Conservation (phyloP, 2,888 invertebrate species). For the Ophion costatus region DNA sequence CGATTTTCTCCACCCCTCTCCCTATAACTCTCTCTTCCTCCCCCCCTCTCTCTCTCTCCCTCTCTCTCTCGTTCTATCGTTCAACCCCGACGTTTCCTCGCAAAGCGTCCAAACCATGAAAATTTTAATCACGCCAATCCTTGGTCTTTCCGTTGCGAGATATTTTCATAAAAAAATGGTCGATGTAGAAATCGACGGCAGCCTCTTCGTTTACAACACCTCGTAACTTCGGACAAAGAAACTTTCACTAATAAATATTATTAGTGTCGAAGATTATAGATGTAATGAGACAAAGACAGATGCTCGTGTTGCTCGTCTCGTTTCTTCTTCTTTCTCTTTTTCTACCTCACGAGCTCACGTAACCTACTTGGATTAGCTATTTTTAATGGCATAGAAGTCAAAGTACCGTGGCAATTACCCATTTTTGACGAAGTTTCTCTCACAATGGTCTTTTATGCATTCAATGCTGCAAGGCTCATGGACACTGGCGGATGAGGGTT, state of each 20-base stretch:
- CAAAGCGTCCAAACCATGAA: slow-evolving; percentile 38
- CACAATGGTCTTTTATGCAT: background rate
- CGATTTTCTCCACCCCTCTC: slow-evolving; percentile 36
- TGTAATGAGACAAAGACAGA: slow-evolving; percentile 21
- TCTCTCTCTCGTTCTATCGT: background rate
- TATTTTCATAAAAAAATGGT: background rate
- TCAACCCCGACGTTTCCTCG: slow-evolving; percentile 26
- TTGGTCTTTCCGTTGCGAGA: slow-evolving; percentile 1
- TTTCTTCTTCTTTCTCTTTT: slow-evolving; percentile 10
- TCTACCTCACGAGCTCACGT: slow-evolving; percentile 27
- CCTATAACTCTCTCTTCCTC: too few species aligned
- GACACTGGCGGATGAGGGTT: too few species aligned
- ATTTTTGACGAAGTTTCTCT: slow-evolving; percentile 31
- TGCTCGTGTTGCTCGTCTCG: background rate
- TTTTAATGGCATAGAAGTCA: slow-evolving; percentile 6
- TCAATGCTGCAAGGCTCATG: too few species aligned
- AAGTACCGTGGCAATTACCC: slow-evolving; percentile 19
- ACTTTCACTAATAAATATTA: slow-evolving; percentile 34
- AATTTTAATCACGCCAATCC: slow-evolving; percentile 30
- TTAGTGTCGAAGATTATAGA: slow-evolving; percentile 30
- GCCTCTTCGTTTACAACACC: background rate
- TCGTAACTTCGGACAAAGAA: slow-evolving; percentile 4
- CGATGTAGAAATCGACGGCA: slow-evolving; percentile 4
- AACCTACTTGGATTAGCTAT: slow-evolving; percentile 28
- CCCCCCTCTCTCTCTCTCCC: too few species aligned